Base-by-base conservation (phyloP, 2,888 invertebrate genomes). In the Mellilla xanthometata region DNA sequence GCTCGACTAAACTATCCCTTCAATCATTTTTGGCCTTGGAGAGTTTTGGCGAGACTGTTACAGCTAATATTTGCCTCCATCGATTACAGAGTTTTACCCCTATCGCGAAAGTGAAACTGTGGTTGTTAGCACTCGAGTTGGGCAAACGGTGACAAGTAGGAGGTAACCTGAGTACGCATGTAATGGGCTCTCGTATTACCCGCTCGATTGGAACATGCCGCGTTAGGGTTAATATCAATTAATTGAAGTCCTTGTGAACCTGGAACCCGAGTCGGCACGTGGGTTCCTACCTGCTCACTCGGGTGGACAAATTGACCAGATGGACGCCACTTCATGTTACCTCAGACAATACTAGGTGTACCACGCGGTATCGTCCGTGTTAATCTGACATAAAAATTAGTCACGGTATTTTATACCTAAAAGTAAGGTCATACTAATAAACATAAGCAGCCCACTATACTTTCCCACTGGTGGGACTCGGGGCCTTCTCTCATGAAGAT, bases 241-340 rank as follows among this genome's bases (percentile, higher is more conserved):
- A 86, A 84, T 63, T 82, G 82, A 83, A 85, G 84, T 78, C 83
- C 70, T 67, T 56, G 28, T 72, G 62, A 81, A 81, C 65, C n/a
- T n/a, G n/a, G 61, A 81, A 81, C 66, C 27, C 39, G 72, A 81
- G 70, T 58, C 65, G 65, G 69, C 81, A 69, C 81, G 84, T 76
- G 83, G 13, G 23, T 49, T 26, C 33, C 38, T 33, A 70, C 80
- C 80, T 76, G 72, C 57, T 63, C 61, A 36, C 43, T 47, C 57
- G 62, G 52, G 49, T 63, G 65, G 58, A 56, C 62, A 63, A 68
- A 68, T 66, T 73, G 70, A 66, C 78, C 86, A 85, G 82, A 82
- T 83, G 85, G 71, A 54, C 50, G 23, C n/a, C 63, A 63, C 38
- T 41, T 29, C 13, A 68, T 62, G 26, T 31, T 39, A 50, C 39